Evolutionary conservation across 2,797 vertebrate species (phyloP), one percentile per base, ranked within the genome.

Genomic region (Chloroceryle inda): DNA sequence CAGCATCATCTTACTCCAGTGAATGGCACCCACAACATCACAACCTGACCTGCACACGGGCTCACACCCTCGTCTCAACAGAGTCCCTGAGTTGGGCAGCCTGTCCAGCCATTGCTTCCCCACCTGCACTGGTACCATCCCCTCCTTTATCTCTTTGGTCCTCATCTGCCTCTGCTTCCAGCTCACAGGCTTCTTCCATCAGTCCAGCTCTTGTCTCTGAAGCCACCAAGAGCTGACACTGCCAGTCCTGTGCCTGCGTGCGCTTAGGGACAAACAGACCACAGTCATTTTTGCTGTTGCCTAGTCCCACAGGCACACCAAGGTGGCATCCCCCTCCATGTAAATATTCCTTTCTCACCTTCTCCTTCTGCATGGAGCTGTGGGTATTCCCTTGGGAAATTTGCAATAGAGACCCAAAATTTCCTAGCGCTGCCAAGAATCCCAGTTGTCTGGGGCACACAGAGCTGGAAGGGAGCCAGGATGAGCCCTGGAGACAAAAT

Each of bases 1-100:
- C 52, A 68, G 73, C 44, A 64, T 59, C 76, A 71, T 17, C 83
- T 61, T 75, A 44, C 26, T 86, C 66, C 85, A 26, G 1, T 3
- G 15, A 44, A 35, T 37, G 42, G 37, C 61, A 74, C 58, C 7
- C 56, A 71, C 26, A 67, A 4, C 62, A 67, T 17, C 31, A 17
- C 23, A 81, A 47, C 26, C n/a, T 2, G 1, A n/a, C 20, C 23
- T 1, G 2, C 37, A 59, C 7, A 13, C 0, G 0, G 66, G 24
- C 45, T 75, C 23, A 63, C 49, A 52, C 7, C 26, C 13, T 64
- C 53, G 72, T 86, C 45, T 92, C 76, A 78, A 11, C 35, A 67
- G 52, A 13, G 20, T 18, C 27, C 40, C 50, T 35, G 27, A 84
- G 26, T 67, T 83, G 63, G 42, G 31, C 63, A 73, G 18, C 26